Evolutionary conservation across 2,888 invertebrate species (phyloP).

Genomic region (Acanthoscelides obtectus): DNA sequence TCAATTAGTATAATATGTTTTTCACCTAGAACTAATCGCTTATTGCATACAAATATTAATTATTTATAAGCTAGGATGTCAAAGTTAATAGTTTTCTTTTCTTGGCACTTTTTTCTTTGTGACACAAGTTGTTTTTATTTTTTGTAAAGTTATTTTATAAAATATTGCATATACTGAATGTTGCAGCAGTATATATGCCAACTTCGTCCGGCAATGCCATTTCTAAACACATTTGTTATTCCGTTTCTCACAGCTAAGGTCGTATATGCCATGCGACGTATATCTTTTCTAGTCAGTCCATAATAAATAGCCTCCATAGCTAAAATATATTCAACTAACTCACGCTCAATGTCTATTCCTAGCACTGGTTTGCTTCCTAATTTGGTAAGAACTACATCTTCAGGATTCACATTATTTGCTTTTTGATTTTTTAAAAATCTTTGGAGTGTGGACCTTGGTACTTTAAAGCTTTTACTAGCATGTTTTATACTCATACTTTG

Average conservation of each 20-base stretch:
- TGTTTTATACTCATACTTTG: too few relatives aligned
- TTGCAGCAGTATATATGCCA: too few relatives aligned
- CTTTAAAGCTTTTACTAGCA: background rate
- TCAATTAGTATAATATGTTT: too few relatives aligned
- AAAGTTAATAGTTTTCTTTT: too few relatives aligned
- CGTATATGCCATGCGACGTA: too few relatives aligned
- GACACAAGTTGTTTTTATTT: too few relatives aligned
- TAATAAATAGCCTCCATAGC: slow-evolving; percentile 7
- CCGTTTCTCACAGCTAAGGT: slow-evolving; percentile 15
- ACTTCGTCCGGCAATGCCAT: slow-evolving; percentile 9
- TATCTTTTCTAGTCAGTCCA: slow-evolving; percentile 11
- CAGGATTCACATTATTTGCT: background rate
- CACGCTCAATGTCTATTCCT: slow-evolving; percentile 4
- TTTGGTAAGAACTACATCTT: background rate
- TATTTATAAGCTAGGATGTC: too few relatives aligned
- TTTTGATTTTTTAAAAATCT: background rate
- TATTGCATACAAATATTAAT: too few relatives aligned
- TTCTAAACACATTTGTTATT: slow-evolving; percentile 11
- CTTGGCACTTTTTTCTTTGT: too few relatives aligned
- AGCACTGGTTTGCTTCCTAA: slow-evolving; percentile 8
- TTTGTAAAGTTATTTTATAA: too few relatives aligned
- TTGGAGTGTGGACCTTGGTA: background rate
- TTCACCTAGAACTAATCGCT: too few relatives aligned
- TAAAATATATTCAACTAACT: slow-evolving; percentile 8
- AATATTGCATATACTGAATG: too few relatives aligned